These are phyloP conservation scores for Alcedo quadribrachys DNA, from an alignment of 2,797 vertebrate genomes.

Conservation along the genomic window DNA sequence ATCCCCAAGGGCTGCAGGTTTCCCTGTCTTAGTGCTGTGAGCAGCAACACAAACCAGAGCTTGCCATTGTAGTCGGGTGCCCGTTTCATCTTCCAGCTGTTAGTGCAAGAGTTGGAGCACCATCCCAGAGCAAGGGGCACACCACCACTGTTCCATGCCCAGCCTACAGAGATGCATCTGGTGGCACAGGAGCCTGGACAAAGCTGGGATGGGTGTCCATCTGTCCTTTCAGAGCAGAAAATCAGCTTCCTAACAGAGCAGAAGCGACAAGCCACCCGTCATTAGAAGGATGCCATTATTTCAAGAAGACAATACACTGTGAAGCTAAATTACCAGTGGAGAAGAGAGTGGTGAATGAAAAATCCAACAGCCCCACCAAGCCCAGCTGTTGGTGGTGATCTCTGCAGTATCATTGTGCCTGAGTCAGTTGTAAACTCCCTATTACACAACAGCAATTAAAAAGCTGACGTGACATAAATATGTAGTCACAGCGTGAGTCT, in stretches of 20 bases:
- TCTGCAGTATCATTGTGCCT: not conserved
- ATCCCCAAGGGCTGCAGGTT: not conserved
- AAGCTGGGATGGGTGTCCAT: not conserved
- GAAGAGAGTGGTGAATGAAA: not conserved
- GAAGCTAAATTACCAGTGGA: not conserved
- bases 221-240: not conserved
- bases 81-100: not conserved
- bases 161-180: not conserved
- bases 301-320: not conserved
- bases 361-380: not conserved
- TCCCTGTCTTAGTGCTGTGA: accelerated
- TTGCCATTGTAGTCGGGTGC: not conserved
- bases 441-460: conserved; percentile 26
- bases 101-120: not conserved
- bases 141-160: no score
- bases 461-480: conserved; percentile 33
- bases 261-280: not conserved
- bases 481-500: not conserved
- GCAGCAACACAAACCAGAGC: not conserved
- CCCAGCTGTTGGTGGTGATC: not conserved
- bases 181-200: not conserved
- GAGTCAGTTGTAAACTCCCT: not conserved
- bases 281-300: not conserved
- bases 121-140: not conserved
- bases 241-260: not conserved